Evolutionary conservation across 2,113 vertebrate species (phyloP), one percentile per base, ranked within the genome.

Genomic region (Ctenomys sociabilis): DNA sequence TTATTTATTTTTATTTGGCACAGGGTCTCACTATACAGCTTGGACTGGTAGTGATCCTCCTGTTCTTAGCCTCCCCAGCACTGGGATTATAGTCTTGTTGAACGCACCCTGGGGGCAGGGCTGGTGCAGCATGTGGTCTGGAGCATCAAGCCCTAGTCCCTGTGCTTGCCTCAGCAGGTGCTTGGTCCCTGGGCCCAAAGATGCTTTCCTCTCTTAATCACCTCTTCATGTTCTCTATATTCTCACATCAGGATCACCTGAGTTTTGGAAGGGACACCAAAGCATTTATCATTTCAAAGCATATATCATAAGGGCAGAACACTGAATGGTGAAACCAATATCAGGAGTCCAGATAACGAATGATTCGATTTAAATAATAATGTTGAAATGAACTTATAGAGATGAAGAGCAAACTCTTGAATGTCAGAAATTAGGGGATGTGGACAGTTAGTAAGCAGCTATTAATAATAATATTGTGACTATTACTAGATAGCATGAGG

Each of bases 321-420:
- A 16, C 59, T 91, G 28, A 63, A 57, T 81, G 49, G 59, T 5
- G 75, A 94, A 92, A 61, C 91, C 43, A 87, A 4, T 37, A 54
- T 84, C 28, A 66, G 85, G 88, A 89, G 37, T 4, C n/a, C 68
- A 96, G 54, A 77, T 83, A 63, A 80, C 13, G 14, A 89, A 90
- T 81, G 5, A 78, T 87, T 87, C 37, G 43, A 84, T 45, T 92
- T 87, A 30, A 19, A 81, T 45, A 54, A 61, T 14, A 91, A 45
- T 90, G 68, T 83, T 86, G 77, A 94, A 97, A 63, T 37, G 81
- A 77, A 92, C 88, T 73, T 73, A 72, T 30, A 84, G n/a, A 80
- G 12, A 32, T 93, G 24, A 63, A 90, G 37, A 90, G 73, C 16
- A 72, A 64, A 59, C 80, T 92, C 45, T 49, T 30, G 64, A 17